Percentiles rank a stretch among this genome's conserved stretches.
These are phyloP conservation scores for Sebastiscus albofasciatus DNA, from an alignment of 2,797 vertebrate genomes.

Conservation along the genomic window DNA sequence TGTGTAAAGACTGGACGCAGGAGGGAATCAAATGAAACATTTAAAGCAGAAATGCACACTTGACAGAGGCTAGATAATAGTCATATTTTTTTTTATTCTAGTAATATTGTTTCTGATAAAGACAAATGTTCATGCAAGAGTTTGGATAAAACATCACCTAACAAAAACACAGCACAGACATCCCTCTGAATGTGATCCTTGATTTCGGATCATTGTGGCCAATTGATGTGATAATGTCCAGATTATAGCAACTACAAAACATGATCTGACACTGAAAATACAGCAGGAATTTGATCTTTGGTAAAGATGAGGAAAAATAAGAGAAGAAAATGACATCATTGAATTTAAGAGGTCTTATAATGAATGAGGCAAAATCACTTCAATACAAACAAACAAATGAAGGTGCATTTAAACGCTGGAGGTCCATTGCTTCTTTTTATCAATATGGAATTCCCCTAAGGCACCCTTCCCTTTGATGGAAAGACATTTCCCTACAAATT, in stretches of 20 bases:
- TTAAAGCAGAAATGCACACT: neutral
- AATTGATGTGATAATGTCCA: neutral
- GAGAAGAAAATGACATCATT: constrained; percentile 40
- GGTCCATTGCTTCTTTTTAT: constrained; percentile 56
- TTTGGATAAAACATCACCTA: constrained; percentile 57
- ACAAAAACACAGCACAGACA: constrained; percentile 49
- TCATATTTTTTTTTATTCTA: constrained; percentile 63
- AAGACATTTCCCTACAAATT: constrained; percentile 48
- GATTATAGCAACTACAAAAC: constrained; percentile 33
- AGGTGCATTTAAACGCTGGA: constrained; percentile 65
- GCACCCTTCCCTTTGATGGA: constrained; percentile 76
- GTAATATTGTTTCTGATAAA: constrained; percentile 63
- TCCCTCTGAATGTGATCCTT: constrained; percentile 36
- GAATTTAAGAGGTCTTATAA: constrained; percentile 29
- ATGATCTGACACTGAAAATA: constrained; percentile 26
- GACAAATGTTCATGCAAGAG: constrained; percentile 76
- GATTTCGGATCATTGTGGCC: constrained; percentile 9
- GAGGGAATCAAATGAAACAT: neutral
- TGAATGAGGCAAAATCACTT: constrained; percentile 28
- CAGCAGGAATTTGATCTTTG: constrained; percentile 68
- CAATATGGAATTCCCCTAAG: constrained; percentile 70
- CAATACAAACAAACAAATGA: constrained; percentile 48
- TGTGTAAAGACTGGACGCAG: neutral
- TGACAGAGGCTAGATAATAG: constrained; percentile 14
- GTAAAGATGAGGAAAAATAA: constrained; percentile 56